phyloP scores from a whole-genome alignment of 2,797 vertebrate species.

The Prionace glauca region DNA sequence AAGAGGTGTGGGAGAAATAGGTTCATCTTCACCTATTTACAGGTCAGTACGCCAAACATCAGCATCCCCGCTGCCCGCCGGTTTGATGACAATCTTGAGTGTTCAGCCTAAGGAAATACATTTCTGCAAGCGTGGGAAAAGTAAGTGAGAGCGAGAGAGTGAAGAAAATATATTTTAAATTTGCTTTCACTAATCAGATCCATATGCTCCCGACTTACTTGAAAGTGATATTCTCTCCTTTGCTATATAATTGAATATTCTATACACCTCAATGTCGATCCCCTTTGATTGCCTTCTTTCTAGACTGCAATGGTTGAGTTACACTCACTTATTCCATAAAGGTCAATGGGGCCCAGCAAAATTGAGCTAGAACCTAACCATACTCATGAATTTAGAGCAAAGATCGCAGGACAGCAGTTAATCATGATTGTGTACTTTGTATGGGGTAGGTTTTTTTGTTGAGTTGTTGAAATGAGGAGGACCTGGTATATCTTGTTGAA shows the following conservation, averaged over 20 bases:
- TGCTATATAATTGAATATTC: not conserved
- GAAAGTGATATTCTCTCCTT: not conserved
- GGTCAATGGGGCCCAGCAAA: not conserved
- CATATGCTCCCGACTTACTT: not conserved
- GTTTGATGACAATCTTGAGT: not conserved
- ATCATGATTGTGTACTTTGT: not conserved
- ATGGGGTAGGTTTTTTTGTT: not conserved
- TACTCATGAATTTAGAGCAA: not conserved
- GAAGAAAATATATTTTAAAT: not conserved
- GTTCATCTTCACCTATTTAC: not conserved
- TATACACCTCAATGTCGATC: not conserved
- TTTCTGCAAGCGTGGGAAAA: not conserved
- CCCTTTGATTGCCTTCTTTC: not conserved
- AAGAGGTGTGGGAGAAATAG: not conserved
- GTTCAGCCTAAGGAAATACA: not conserved
- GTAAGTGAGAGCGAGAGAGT: not conserved
- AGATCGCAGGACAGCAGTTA: not conserved
- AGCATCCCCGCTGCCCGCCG: not conserved
- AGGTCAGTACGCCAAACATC: not conserved
- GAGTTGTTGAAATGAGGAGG: not conserved
- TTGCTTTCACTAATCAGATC: not conserved
- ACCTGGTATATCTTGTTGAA: not conserved
- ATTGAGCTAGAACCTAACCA: not conserved
- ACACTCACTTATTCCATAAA: not conserved
- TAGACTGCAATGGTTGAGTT: not conserved